Evolutionary conservation across 2,888 invertebrate species (phyloP), one percentile per base, ranked within the genome.

Genomic region (Sinodicranocentrus sp.): DNA sequence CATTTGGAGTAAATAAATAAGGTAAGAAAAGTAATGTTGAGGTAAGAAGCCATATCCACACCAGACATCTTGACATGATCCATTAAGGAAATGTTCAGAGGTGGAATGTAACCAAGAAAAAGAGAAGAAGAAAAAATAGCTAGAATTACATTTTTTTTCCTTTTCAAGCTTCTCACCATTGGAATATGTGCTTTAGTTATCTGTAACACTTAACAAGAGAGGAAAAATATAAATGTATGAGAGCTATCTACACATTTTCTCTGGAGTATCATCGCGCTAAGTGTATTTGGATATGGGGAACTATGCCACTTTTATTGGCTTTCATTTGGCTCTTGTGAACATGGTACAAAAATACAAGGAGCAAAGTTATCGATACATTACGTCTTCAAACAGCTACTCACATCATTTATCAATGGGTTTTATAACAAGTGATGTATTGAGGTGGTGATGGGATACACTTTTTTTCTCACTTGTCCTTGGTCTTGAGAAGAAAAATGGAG

Each of bases 61-160:
- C 15, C 52, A 65, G 75, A 76, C 75, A 65, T 48, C 33, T 76
- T 76, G 75, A 76, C 75, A 76, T 76, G 75, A 65, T 76, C 75
- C 75, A 76, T 76, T 76, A 76, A 76, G 75, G 65, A 65, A 76
- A 65, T 76, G 75, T 54, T 76, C 33, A 39, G 26, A 44, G 33
- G 63, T 33, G 33, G 33, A 33, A 33, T 33, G 33, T 3, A 10
- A 33, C 21, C 28, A 23, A 54, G 26, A 57, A 21, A 1, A 21
- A 70, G 19, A 5, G 23, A 13, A 23, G 43, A 25, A 15, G 8
- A 23, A 43, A 67, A 21, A 19, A 21, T 25, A 25, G 67, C 44
- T 67, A 19, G 28, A 44, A 67, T 43, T 44, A 23, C 67, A 44
- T 67, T 25, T 44, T 39, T 65, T 28, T 25, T 25, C n/a, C 19